phyloP scores from a whole-genome alignment of 35 echinoderm and acorn worm species.

The Ophioderma brevispina region DNA sequence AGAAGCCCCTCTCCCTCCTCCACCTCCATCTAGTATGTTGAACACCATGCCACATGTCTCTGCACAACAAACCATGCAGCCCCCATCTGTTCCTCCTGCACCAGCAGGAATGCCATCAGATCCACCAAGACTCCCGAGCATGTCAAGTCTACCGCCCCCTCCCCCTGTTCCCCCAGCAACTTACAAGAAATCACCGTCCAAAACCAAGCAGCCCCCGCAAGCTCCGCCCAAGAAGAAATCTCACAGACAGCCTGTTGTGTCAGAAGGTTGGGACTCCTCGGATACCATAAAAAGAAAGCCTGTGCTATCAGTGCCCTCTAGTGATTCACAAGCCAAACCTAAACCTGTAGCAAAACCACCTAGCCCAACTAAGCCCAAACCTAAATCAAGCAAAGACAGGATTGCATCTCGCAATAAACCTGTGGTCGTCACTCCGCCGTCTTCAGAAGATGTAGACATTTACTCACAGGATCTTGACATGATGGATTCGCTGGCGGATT shows the following conservation, averaged over 20 bases:
- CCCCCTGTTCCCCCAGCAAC: conserved; percentile 14
- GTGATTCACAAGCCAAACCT: neutral
- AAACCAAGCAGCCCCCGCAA: conserved; percentile 18
- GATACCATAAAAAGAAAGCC: conserved; percentile 75
- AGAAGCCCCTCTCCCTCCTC: conserved; percentile 12
- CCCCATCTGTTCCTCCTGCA: neutral
- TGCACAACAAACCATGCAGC: neutral
- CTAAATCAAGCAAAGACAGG: neutral
- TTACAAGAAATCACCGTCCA: conserved; percentile 19
- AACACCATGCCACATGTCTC: neutral
- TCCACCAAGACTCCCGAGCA: conserved; percentile 1
- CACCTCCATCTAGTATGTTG: neutral
- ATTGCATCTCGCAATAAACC: conserved; percentile 24
- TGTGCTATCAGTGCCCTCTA: neutral
- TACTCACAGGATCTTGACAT: conserved; percentile 88
- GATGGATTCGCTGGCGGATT: conserved; percentile 55
- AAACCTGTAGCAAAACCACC: neutral
- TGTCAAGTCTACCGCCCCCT: conserved; percentile 26
- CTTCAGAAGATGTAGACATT: conserved; percentile 76
- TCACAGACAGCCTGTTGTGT: conserved; percentile 53
- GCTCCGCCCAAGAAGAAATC: conserved; percentile 21
- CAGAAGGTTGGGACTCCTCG: conserved; percentile 65
- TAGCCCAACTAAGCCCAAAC: neutral
- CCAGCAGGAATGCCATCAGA: conserved; percentile 12
- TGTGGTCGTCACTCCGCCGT: conserved; percentile 29